Percentiles rank a stretch among this genome's conserved stretches.
phyloP scores from a whole-genome alignment of 2,113 vertebrate genomes.

The Raja brachyura region DNA sequence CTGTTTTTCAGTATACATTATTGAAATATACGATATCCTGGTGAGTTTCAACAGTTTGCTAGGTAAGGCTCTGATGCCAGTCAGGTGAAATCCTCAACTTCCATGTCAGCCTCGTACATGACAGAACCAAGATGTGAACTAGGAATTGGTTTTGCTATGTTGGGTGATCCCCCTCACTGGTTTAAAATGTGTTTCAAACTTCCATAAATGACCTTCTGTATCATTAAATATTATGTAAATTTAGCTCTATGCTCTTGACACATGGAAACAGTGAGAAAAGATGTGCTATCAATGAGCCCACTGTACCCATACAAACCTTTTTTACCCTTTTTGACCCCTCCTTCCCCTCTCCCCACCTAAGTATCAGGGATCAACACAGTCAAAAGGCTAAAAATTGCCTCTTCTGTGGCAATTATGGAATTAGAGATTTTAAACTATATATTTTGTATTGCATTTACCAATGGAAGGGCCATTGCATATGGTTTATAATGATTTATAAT shows the following conservation, averaged over 20 bases:
- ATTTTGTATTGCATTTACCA: neutral
- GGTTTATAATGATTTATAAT: neutral
- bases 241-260: neutral
- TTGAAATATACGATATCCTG: neutral
- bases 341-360: neutral
- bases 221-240: neutral
- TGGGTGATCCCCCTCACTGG: neutral
- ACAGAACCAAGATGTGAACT: neutral
- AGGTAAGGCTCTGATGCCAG: no score
- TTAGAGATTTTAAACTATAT: neutral
- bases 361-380: neutral
- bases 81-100: neutral
- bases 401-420: neutral
- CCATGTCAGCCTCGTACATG: neutral
- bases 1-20: neutral
- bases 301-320: neutral
- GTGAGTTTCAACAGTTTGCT: neutral
- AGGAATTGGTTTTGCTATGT: neutral
- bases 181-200: neutral
- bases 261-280: neutral
- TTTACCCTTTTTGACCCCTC: neutral
- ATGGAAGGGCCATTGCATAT: neutral
- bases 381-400: neutral
- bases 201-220: neutral
- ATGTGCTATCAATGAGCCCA: neutral